Evolutionary conservation across 1,140 invertebrate genomes (phyloP).

Genomic region (Hestina assimilis): DNA sequence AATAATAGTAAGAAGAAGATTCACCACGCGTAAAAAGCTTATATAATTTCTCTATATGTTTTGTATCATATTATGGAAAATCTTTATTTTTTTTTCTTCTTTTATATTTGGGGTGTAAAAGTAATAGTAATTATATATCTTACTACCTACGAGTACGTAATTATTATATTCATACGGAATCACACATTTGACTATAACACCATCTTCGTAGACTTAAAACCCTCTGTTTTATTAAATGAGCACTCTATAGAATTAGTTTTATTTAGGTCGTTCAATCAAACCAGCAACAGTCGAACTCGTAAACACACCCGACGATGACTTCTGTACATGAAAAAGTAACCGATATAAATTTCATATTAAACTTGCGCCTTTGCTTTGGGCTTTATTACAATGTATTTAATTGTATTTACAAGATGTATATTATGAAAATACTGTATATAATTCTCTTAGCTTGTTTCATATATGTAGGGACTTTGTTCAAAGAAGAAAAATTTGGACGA

Average conservation of each 20-base stretch:
- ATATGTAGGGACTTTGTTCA: neutral
- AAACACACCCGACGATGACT: neutral
- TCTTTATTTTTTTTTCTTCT: too few relatives aligned
- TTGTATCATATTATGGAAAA: too few relatives aligned
- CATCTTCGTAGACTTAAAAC: neutral
- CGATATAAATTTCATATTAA: conserved; percentile 1
- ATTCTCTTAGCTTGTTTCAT: neutral
- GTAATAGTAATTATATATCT: neutral
- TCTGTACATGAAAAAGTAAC: neutral
- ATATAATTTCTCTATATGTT: too few relatives aligned
- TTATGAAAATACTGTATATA: neutral
- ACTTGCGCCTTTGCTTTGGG: neutral
- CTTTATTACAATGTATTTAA: conserved; percentile 3
- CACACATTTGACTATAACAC: neutral
- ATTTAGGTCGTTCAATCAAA: neutral
- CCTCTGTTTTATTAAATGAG: neutral
- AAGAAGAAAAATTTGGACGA: neutral
- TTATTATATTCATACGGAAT: neutral
- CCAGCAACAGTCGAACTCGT: neutral
- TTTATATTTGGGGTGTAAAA: too few relatives aligned
- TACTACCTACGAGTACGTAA: neutral
- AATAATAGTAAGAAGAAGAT: too few relatives aligned
- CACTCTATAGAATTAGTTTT: neutral
- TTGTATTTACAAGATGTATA: neutral
- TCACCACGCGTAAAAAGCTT: too few relatives aligned